Evolutionary conservation across 2,888 invertebrate genomes (phyloP).

Genomic region (Brenthis daphne): DNA sequence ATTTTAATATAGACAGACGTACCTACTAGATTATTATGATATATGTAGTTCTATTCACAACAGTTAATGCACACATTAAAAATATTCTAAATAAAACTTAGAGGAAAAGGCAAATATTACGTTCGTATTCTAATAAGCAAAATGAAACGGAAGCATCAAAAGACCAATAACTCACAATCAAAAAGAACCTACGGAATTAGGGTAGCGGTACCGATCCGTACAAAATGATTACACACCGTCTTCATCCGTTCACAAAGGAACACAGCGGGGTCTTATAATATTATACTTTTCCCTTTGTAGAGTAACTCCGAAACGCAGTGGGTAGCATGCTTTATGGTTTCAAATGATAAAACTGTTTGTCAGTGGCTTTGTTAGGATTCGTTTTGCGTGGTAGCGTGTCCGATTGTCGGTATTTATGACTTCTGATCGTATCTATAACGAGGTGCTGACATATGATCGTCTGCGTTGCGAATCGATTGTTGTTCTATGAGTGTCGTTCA

Average conservation of each 20-base stretch:
- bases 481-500: neutral
- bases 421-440: constrained; percentile 61
- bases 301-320: constrained; percentile 72
- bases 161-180: constrained; percentile 76
- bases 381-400: constrained; percentile 70
- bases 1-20: too few relatives aligned
- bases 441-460: constrained; percentile 56
- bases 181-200: constrained; percentile 75
- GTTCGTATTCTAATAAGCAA: constrained; percentile 21
- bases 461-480: constrained; percentile 25
- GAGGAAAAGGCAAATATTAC: constrained; percentile 5
- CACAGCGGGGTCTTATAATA: constrained; percentile 79
- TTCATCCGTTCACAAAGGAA: constrained; percentile 77
- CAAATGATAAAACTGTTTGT: constrained; percentile 81
- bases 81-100: too few relatives aligned
- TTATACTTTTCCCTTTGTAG: constrained; percentile 79
- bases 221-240: constrained; percentile 79
- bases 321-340: constrained; percentile 80
- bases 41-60: too few relatives aligned
- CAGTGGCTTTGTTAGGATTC: constrained; percentile 72
- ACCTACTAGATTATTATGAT: too few relatives aligned
- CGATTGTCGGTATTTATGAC: constrained; percentile 56
- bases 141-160: constrained; percentile 73
- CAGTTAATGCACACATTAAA: too few relatives aligned
- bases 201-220: constrained; percentile 76